Evolutionary conservation across 2,888 invertebrate genomes (phyloP).

Genomic region (Dynastes tityus): DNA sequence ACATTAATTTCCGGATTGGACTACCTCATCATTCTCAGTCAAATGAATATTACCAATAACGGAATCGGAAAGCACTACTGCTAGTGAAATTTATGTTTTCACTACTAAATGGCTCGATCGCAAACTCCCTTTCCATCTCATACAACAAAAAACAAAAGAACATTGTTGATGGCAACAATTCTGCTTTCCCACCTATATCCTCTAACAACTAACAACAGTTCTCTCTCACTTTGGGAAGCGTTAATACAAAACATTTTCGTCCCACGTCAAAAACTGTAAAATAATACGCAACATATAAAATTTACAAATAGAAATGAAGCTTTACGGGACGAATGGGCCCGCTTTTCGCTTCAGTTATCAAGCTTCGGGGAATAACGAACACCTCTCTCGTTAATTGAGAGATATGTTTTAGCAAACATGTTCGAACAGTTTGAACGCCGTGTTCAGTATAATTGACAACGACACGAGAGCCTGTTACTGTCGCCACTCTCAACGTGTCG

Average conservation of each 20-base stretch:
- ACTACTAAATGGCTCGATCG: background rate
- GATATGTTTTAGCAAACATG: slow-evolving; percentile 58
- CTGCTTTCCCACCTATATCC: background rate
- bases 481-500: slow-evolving; percentile 27
- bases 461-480: slow-evolving; percentile 29
- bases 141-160: slow-evolving; percentile 3
- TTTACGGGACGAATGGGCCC: background rate
- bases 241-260: slow-evolving; percentile 29
- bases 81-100: slow-evolving; percentile 7
- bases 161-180: background rate
- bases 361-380: slow-evolving; percentile 14
- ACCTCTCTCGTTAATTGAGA: slow-evolving; percentile 44
- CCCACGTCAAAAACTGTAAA: slow-evolving; percentile 20
- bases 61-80: no score
- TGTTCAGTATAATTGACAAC: slow-evolving; percentile 43
- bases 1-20: no score
- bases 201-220: slow-evolving; percentile 10
- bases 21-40: no score
- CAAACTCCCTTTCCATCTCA: background rate
- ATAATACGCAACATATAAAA: slow-evolving; percentile 40
- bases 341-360: background rate
- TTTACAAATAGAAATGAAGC: slow-evolving; percentile 41
- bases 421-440: slow-evolving; percentile 55
- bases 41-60: no score
- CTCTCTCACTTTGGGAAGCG: slow-evolving; percentile 6